phyloP scores from a whole-genome alignment of 2,113 vertebrate species.

The Catharus bicknelli region DNA sequence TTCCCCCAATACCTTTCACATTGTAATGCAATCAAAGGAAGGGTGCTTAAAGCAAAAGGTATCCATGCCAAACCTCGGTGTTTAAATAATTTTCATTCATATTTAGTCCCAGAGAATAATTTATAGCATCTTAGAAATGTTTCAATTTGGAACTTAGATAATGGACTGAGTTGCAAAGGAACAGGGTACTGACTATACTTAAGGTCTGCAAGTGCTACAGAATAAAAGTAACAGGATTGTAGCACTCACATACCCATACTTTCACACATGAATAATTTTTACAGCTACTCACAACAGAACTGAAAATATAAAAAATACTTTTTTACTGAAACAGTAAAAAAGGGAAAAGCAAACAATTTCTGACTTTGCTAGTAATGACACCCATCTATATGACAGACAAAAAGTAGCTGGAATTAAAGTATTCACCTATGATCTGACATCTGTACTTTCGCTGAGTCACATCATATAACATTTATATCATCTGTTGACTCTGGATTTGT shows the following conservation, averaged over 20 bases:
- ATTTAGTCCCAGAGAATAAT: neutral
- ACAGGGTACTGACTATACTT: neutral
- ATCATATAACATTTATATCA: neutral
- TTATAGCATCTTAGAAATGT: neutral
- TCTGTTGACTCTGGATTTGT: conserved; percentile 18
- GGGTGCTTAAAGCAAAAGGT: neutral
- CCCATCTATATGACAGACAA: neutral
- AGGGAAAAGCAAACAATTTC: neutral
- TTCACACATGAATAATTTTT: neutral
- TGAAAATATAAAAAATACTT: neutral
- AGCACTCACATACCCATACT: neutral
- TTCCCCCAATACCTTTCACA: neutral
- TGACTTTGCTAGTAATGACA: neutral
- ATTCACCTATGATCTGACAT: neutral
- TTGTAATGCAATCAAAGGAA: neutral
- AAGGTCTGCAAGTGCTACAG: neutral
- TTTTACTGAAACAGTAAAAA: neutral
- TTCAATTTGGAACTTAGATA: neutral
- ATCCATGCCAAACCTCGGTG: neutral
- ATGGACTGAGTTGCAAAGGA: neutral
- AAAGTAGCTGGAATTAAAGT: neutral
- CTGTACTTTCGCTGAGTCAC: neutral
- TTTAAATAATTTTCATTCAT: conserved; percentile 3
- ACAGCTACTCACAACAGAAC: neutral
- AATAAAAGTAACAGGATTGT: neutral